Evolutionary conservation across 1,140 invertebrate species (phyloP), one percentile per base, ranked within the genome.

Genomic region (Dendrolimus kikuchii): DNA sequence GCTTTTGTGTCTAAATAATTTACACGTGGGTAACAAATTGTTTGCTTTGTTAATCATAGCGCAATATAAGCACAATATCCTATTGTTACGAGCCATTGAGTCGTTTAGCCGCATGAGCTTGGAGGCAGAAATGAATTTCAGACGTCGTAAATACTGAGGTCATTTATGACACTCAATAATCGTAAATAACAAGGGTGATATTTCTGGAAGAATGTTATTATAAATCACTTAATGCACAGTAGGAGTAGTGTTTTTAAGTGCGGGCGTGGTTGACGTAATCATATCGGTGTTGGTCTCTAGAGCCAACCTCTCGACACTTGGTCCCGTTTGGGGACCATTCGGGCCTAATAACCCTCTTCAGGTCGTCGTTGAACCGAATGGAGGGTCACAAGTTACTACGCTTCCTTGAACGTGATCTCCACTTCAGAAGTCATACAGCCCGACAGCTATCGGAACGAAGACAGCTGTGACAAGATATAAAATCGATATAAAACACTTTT

Each of bases 131-230:
- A 64, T 64, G 59, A 62, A 59, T 44, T 55, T 56, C 52, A 60
- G 54, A 59, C 53, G 44, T 62, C 55, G 59, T 64, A 64, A 68
- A 58, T 42, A 54, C 44, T 39, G 23, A 55, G 47, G 40, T 38
- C 53, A 51, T 68, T 68, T 67, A 64, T 57, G 54, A 56, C 50
- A 58, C 55, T 36, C 59, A 61, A 67, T 67, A 61, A 64, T 63
- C 61, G 56, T 64, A 67, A 64, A 64, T 54, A 59, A 43, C 47
- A 42, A 44, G 49, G 46, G 56, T 37, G 47, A 61, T 51, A 50
- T 57, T 60, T 49, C 51, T 52, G 48, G 51, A 50, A 61, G 41
- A 46, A 23, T 10, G 45, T 23, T n/a, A 40, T 53, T 23, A 53
- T 53, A 46, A 52, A 0, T 52, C 51, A 47, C 37, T 53, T 40